phyloP scores from a whole-genome alignment of 2,797 vertebrate genomes.

The Crocodylus rhombifer region DNA sequence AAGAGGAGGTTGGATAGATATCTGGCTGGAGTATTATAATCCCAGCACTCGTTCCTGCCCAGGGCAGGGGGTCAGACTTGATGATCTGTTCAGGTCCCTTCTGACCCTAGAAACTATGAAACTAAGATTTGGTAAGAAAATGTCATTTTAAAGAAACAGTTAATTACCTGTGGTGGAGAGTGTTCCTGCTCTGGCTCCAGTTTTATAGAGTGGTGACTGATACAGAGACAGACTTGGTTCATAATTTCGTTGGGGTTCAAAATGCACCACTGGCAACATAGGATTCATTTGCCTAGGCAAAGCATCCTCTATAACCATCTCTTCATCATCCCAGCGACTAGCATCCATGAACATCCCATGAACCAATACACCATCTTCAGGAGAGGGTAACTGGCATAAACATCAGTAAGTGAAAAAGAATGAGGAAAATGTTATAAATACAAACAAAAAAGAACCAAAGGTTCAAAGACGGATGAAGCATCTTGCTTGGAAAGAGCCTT shows the following conservation, averaged over 20 bases:
- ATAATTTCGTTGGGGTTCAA: slow-evolving; percentile 89
- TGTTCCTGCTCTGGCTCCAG: slow-evolving; percentile 85
- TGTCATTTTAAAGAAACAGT: neutral
- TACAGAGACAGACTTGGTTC: slow-evolving; percentile 76
- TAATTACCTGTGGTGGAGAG: slow-evolving; percentile 85
- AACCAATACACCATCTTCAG: slow-evolving; percentile 84
- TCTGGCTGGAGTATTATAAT: too few relatives aligned
- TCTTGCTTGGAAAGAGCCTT: too few relatives aligned
- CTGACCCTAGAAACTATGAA: too few relatives aligned
- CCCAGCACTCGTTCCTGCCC: too few relatives aligned
- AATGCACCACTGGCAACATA: slow-evolving; percentile 87
- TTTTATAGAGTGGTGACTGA: slow-evolving; percentile 87
- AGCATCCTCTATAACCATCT: slow-evolving; percentile 85
- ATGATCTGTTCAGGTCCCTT: too few relatives aligned
- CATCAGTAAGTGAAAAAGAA: neutral
- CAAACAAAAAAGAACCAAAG: neutral
- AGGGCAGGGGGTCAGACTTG: too few relatives aligned
- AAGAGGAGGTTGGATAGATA: too few relatives aligned
- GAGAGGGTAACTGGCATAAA: slow-evolving; percentile 81
- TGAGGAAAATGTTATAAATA: neutral
- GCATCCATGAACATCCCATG: slow-evolving; percentile 89
- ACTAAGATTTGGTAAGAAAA: neutral
- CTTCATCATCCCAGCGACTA: slow-evolving; percentile 83
- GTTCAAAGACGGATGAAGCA: too few relatives aligned
- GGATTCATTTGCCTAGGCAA: slow-evolving; percentile 83